Evolutionary conservation across 2,797 vertebrate species (phyloP).

Genomic region (Loris lydekkerianus): DNA sequence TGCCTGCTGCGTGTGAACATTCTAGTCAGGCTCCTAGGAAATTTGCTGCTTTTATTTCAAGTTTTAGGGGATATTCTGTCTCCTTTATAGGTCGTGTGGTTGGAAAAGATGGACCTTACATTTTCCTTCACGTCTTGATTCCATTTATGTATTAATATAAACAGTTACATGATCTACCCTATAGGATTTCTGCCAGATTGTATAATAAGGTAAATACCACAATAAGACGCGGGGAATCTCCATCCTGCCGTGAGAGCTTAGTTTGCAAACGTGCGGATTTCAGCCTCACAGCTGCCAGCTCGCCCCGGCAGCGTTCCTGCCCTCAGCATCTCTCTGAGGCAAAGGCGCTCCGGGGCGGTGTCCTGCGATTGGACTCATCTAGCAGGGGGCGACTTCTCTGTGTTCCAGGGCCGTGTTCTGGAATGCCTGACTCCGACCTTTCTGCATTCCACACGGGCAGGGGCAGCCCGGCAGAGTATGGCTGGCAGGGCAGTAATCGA

Average conservation of each 20-base stretch:
- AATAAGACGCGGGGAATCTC: rapidly evolving
- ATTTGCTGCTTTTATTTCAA: background rate
- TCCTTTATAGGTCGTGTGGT: background rate
- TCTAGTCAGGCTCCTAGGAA: rapidly evolving
- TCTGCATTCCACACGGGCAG: background rate
- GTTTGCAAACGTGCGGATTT: rapidly evolving
- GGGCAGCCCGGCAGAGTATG: background rate
- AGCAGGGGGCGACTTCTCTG: background rate
- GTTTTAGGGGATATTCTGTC: background rate
- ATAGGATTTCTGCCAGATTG: background rate
- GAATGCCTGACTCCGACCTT: background rate
- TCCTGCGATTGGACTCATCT: rapidly evolving
- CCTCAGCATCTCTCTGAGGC: background rate
- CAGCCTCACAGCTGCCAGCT: rapidly evolving
- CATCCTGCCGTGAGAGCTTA: too few relatives aligned
- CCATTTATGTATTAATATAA: rapidly evolving
- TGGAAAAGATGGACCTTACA: background rate
- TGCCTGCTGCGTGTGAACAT: rapidly evolving
- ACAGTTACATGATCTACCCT: background rate
- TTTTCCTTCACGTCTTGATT: background rate
- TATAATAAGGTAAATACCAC: rapidly evolving
- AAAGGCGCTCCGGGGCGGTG: background rate
- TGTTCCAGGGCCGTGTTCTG: background rate
- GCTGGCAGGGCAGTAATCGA: background rate
- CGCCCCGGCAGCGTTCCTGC: rapidly evolving